Evolutionary conservation across 2,888 invertebrate species (phyloP), one percentile per base, ranked within the genome.

Genomic region (Ophion obscuratus): DNA sequence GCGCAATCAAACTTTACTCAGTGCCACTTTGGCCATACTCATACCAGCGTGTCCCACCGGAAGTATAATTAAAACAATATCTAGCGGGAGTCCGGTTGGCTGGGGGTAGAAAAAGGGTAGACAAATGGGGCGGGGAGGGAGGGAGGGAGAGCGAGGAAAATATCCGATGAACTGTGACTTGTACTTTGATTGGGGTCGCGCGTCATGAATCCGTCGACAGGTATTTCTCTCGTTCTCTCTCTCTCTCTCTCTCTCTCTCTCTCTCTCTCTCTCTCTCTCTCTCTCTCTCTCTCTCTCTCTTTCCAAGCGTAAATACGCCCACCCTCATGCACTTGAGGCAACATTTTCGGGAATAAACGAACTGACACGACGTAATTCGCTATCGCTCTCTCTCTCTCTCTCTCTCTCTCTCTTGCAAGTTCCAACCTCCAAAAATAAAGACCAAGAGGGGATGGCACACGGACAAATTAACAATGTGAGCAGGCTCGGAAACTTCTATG

Each of bases 1-100:
- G 20, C 36, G 61, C 80, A 80, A 84, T 81, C 71, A 81, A 66
- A 84, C 84, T 76, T 73, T 68, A 24, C 53, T 73, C 59, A 17
- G 40, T 36, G 10, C 59, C 14, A 14, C 59, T 20, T 2, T 44
- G 10, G n/a, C 7, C 11, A 44, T 9, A 64, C 53, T 76, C 61
- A 14, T 53, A 24, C 61, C 44, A n/a, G 27, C 53, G n/a, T 67
- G 24, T 9, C 20, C 10, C 2, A 36, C n/a, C 44, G 36, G 53
- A 53, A 53, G 3, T 53, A 53, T 53, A 53, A 53, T 53, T 53
- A 53, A 53, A 53, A 53, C 53, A 53, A 53, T 17, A 53, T 53
- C 14, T 53, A 53, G 17, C 14, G 14, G 53, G 53, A 53, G 14
- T 17, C 17, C 17, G 17, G 17, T 40, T 40, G 53, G 53, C 14